Base-by-base conservation (phyloP, 1,140 invertebrate species). In the Bombus superbus region DNA sequence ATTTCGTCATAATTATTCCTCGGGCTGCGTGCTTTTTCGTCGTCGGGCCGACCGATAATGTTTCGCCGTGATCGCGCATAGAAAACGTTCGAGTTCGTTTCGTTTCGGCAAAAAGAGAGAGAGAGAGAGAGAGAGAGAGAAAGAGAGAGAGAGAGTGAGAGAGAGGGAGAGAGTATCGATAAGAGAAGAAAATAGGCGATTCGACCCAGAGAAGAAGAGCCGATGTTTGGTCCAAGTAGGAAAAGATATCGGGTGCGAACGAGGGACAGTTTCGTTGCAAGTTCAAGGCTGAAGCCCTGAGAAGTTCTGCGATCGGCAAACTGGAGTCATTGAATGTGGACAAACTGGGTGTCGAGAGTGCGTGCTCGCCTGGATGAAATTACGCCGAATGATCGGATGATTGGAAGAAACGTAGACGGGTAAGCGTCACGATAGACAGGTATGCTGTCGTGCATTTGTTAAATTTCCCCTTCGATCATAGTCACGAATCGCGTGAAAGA, bases 351-450 rank as follows among this genome's bases (percentile, higher is more conserved):
- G 44, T 40, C 62, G 73, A 74, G 62, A 89, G 85, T 74, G 74
- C 69, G 64, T 78, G 47, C 57, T 87, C 89, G 59, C 78, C 88
- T 72, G 88, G 85, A 87, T 90, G 81, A 90, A 66, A 28, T 40
- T 66, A n/a, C 64, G 9, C 28, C 62, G 8, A 32, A 73, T 64
- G 59, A 85, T 22, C n/a, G 35, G 40, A n/a, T 53, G 64, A n/a
- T 72, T 15, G 9, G n/a, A 35, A 28, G 47, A 47, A 3, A 68
- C 62, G n/a, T 59, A 28, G 28, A 66, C 73, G n/a, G 25, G 47
- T 28, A 40, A 73, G 32, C 40, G 5, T 66, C 25, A 47, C 15
- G 38, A 42, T 47, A 47, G 77, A 47, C 66, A 80, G 77, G 69
- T 28, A 9, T 5, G 13, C 3, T 8, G 25, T 9, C 10, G 38